These are phyloP conservation scores for Synanthedon andrenaeformis DNA, from an alignment of 2,888 invertebrate species.

Conservation along the genomic window DNA sequence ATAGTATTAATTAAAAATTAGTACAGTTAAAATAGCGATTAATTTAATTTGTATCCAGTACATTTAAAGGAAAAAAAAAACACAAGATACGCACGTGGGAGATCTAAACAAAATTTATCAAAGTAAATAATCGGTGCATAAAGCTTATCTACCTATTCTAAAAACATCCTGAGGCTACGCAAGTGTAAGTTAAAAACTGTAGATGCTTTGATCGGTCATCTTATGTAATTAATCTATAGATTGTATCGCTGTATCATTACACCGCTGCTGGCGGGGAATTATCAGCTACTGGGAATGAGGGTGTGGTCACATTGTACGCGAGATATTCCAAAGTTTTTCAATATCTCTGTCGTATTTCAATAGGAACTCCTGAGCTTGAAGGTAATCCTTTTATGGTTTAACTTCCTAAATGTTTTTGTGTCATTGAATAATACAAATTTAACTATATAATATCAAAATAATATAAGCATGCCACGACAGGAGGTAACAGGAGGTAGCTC, in stretches of 20 bases:
- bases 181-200: conserved; percentile 11
- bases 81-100: neutral
- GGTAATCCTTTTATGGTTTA: no score
- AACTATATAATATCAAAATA: no score
- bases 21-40: no score
- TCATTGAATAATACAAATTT: no score
- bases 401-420: no score
- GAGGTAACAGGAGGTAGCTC: no score
- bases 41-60: no score
- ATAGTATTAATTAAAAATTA: no score
- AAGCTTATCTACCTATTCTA: conserved; percentile 9
- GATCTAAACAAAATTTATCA: neutral
- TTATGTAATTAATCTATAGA: conserved; percentile 6
- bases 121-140: neutral
- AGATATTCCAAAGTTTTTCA: neutral
- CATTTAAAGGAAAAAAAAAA: no score
- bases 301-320: neutral
- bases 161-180: conserved; percentile 12
- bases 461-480: no score
- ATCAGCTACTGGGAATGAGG: conserved; percentile 1
- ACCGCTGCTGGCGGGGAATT: conserved; percentile 1
- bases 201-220: conserved; percentile 1
- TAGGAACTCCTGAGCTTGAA: no score
- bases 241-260: conserved; percentile 3
- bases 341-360: no score